A percentile compares a stretch with the other conserved stretches of the same genome.
Conservation (phyloP, 2,113 vertebrate genomes). For the Peucedramus taeniatus region DNA sequence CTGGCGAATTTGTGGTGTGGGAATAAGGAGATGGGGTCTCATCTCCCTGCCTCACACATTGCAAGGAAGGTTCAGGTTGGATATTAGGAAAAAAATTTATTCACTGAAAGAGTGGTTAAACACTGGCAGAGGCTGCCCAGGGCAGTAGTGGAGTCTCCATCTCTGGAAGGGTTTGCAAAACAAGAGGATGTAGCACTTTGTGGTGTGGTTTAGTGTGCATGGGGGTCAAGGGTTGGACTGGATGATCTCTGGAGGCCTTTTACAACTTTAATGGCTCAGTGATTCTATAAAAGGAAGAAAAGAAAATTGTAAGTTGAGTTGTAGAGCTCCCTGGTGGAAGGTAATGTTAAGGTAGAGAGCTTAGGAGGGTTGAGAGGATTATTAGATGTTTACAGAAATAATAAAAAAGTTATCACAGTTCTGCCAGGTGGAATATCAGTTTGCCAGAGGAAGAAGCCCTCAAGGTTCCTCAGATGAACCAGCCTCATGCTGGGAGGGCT, state of each 20-base stretch:
- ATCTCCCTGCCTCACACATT: background rate
- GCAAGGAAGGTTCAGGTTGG: background rate
- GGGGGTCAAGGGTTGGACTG: background rate
- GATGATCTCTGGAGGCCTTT: background rate
- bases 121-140: background rate
- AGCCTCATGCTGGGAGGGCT: background rate
- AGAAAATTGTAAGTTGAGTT: background rate
- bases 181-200: background rate
- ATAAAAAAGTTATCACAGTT: background rate
- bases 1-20: accelerated
- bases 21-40: background rate
- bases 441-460: background rate
- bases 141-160: background rate
- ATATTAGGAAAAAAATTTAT: background rate
- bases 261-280: background rate
- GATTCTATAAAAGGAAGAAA: background rate
- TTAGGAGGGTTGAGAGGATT: background rate
- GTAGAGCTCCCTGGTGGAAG: background rate
- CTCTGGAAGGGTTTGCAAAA: background rate
- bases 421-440: background rate
- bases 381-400: background rate
- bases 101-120: background rate
- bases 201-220: background rate
- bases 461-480: background rate
- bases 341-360: background rate